Evolutionary conservation across 1,140 invertebrate genomes (phyloP).

Genomic region (Drosophila yakuba): DNA sequence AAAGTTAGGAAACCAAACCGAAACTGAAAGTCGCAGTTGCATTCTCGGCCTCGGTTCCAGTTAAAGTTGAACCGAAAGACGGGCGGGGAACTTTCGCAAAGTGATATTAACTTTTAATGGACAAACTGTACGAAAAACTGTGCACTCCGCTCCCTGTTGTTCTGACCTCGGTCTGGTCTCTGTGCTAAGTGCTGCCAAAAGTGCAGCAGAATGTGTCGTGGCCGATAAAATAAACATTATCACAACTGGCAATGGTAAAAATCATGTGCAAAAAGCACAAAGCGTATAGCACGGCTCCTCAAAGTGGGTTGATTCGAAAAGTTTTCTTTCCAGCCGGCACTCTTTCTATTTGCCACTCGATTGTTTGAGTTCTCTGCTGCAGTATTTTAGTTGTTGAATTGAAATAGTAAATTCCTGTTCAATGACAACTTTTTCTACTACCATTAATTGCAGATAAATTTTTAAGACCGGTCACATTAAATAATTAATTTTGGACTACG

Average conservation of each 20-base stretch:
- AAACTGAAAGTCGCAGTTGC: constrained; percentile 63
- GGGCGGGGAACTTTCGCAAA: constrained; percentile 64
- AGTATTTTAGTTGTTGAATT: constrained; percentile 1
- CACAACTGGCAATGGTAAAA: constrained; percentile 81
- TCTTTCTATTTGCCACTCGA: constrained; percentile 15
- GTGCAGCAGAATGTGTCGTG: constrained; percentile 82
- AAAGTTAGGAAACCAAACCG: constrained; percentile 56
- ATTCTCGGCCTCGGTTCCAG: constrained; percentile 38
- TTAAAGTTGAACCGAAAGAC: constrained; percentile 37
- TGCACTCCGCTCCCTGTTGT: constrained; percentile 42
- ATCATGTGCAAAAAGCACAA: constrained; percentile 78
- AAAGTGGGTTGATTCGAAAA: constrained; percentile 47
- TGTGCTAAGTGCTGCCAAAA: constrained; percentile 79
- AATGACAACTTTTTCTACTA: not conserved
- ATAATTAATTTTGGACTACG: too few relatives aligned
- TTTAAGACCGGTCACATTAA: not conserved
- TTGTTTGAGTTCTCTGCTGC: constrained; percentile 23
- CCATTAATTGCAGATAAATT: not conserved
- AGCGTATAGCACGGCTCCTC: constrained; percentile 37
- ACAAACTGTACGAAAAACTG: constrained; percentile 77
- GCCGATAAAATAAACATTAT: constrained; percentile 83
- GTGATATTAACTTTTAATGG: constrained; percentile 84
- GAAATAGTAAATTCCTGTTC: not conserved
- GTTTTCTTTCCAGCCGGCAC: constrained; percentile 8
- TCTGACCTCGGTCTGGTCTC: constrained; percentile 69